phyloP scores from a whole-genome alignment of 2,113 vertebrate species.

The Hippocampus zosterae region DNA sequence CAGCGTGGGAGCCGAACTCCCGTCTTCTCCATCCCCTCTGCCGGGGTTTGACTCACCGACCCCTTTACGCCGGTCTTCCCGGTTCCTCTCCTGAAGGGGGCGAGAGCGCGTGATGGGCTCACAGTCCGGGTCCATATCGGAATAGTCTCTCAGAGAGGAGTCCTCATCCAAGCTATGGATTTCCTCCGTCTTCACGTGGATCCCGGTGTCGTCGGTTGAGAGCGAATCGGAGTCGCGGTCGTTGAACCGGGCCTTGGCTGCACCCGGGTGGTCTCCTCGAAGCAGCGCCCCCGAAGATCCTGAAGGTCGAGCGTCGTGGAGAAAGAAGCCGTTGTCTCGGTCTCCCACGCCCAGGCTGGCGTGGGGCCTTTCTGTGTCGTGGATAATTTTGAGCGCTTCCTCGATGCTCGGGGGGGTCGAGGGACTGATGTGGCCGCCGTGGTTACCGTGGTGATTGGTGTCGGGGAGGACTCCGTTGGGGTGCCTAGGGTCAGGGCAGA shows the following conservation, averaged over 20 bases:
- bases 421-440: conserved; percentile 62
- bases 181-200: conserved; percentile 93
- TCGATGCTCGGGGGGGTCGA: conserved; percentile 88
- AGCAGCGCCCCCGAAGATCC: conserved; percentile 38
- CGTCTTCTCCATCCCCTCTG: conserved; percentile 56
- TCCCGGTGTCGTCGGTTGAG: conserved; percentile 92
- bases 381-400: conserved; percentile 94
- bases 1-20: conserved; percentile 76
- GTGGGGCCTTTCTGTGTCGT: conserved; percentile 81
- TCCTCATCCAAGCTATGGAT: conserved; percentile 95
- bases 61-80: conserved; percentile 25
- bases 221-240: conserved; percentile 79
- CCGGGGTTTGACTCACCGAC: conserved; percentile 22
- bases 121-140: conserved; percentile 90
- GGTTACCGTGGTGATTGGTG: conserved; percentile 67
- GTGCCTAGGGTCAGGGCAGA: conserved; percentile 46
- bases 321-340: conserved; percentile 85
- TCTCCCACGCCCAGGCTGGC: conserved; percentile 70
- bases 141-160: conserved; percentile 92
- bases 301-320: conserved; percentile 74
- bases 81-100: conserved; percentile 34
- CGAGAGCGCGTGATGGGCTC: conserved; percentile 72
- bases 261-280: conserved; percentile 51
- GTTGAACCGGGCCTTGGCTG: conserved; percentile 68
- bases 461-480: conserved; percentile 80